phyloP scores from a whole-genome alignment of 2,113 vertebrate genomes.

The Toxostoma redivivum region DNA sequence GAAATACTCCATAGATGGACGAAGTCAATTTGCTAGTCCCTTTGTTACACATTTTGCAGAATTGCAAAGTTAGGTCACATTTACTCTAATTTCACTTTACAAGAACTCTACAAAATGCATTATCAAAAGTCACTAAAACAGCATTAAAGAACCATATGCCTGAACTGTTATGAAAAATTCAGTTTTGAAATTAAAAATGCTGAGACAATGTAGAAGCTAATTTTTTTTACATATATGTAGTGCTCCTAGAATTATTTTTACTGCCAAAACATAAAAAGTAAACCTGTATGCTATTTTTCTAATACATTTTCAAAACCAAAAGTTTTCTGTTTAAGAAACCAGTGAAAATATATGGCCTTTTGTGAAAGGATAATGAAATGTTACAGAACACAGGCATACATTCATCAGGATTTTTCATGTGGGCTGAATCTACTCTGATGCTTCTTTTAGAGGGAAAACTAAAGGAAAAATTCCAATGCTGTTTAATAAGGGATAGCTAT shows the following conservation, averaged over 20 bases:
- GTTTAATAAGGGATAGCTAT: neutral
- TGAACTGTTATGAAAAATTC: neutral
- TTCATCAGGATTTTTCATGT: neutral
- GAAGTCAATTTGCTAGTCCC: conserved; percentile 52
- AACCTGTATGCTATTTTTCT: neutral
- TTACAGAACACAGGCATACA: accelerated
- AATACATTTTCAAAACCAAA: neutral
- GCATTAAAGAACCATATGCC: neutral
- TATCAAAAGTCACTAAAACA: neutral
- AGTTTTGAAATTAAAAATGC: neutral
- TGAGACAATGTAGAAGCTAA: neutral
- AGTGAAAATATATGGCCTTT: neutral
- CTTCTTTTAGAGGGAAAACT: neutral
- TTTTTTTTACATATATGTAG: neutral
- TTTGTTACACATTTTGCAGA: conserved; percentile 32
- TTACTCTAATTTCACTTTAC: conserved; percentile 10
- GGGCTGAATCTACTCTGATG: neutral
- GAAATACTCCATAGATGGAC: conserved; percentile 73
- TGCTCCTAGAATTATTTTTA: neutral
- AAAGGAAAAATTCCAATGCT: neutral
- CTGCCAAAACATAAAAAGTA: neutral
- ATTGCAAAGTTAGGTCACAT: conserved; percentile 19
- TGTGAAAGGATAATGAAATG: neutral
- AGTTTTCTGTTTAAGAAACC: neutral
- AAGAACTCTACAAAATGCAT: neutral